Evolutionary conservation across 1,140 invertebrate genomes (phyloP).

Genomic region (Panagrolaimus sp.): DNA sequence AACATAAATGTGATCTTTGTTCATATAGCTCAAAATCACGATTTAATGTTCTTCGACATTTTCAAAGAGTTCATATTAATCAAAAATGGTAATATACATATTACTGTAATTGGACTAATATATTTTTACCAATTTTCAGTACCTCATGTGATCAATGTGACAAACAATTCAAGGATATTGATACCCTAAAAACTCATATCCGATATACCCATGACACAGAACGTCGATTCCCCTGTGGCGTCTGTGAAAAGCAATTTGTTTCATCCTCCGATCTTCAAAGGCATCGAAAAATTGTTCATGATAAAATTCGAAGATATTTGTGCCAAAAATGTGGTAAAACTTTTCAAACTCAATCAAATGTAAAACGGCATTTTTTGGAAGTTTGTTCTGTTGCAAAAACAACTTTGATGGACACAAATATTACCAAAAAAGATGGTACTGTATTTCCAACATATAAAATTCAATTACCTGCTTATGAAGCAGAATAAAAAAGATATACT

Average conservation of each 20-base stretch:
- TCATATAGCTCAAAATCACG: background rate
- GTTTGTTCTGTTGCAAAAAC: conserved; percentile 10
- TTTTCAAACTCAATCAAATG: conserved; percentile 5
- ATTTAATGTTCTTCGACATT: conserved; percentile 17
- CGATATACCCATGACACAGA: conserved; percentile 2
- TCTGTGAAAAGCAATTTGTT: conserved; percentile 12
- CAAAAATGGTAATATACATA: background rate
- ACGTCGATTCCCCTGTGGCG: background rate
- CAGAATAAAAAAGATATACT: no score
- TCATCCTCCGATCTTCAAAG: background rate
- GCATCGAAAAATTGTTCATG: conserved; percentile 7
- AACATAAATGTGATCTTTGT: conserved; percentile 16
- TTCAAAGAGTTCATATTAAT: conserved; percentile 10
- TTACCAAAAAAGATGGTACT: no score
- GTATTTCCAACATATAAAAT: no score
- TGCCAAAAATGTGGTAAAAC: conserved; percentile 7
- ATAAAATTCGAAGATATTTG: background rate
- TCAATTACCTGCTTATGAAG: no score
- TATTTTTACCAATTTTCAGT: conserved; percentile 15
- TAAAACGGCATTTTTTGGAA: conserved; percentile 5
- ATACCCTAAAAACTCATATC: conserved; percentile 18
- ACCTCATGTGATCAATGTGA: conserved; percentile 11
- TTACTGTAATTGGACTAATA: no score
- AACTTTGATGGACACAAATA: no score
- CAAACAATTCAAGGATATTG: conserved; percentile 19